Conservation (phyloP, 2,797 vertebrate species). For the Leucoraja ocellata region DNA sequence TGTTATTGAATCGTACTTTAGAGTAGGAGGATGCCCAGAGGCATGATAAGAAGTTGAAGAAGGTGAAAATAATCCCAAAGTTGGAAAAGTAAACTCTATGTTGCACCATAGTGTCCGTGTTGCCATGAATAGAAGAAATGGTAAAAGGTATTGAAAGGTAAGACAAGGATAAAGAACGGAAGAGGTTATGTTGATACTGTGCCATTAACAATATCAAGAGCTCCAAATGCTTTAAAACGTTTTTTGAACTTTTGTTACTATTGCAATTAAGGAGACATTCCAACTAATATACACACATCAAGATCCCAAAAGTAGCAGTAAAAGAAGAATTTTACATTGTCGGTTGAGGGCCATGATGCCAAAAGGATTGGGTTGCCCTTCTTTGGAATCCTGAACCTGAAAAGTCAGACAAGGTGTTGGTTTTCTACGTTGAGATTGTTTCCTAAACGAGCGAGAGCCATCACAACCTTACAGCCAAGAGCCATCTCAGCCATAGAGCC, state of each 20-base stretch:
- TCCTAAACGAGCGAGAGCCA: too few relatives aligned
- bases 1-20: neutral
- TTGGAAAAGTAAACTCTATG: too few relatives aligned
- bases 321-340: neutral
- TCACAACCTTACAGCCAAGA: too few relatives aligned
- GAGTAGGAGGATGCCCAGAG: neutral
- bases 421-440: neutral
- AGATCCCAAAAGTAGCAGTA: neutral
- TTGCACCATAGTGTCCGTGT: too few relatives aligned
- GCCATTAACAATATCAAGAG: neutral
- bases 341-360: too few relatives aligned
- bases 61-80: neutral
- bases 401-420: neutral
- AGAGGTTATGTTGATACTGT: neutral
- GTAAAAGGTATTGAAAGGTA: neutral
- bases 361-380: neutral
- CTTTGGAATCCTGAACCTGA: neutral
- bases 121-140: neutral
- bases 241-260: too few relatives aligned
- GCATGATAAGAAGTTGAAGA: neutral
- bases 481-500: too few relatives aligned
- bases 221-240: neutral
- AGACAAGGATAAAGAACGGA: neutral
- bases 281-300: neutral
- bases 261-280: neutral